phyloP scores from a whole-genome alignment of 2,888 invertebrate genomes.

The Neelides folsomi region DNA sequence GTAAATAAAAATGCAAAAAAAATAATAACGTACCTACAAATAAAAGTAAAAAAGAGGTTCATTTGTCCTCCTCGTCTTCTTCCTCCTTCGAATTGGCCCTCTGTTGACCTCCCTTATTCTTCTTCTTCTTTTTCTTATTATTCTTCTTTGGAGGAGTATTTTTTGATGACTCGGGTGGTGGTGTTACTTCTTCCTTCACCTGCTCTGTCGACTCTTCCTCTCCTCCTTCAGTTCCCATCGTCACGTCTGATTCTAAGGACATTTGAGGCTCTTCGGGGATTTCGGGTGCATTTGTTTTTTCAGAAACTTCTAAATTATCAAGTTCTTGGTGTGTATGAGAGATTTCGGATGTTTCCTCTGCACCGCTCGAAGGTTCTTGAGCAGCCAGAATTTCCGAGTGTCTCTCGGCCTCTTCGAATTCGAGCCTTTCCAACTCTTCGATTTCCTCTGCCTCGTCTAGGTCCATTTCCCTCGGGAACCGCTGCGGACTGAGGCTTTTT shows the following conservation, averaged over 20 bases:
- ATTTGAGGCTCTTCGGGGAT: too few relatives aligned
- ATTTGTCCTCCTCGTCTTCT: constrained; percentile 10
- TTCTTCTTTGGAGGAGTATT: constrained; percentile 42
- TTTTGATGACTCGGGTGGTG: constrained; percentile 40
- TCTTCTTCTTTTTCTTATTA: constrained; percentile 44
- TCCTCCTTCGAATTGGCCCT: constrained; percentile 34
- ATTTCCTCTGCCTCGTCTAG: constrained; percentile 6
- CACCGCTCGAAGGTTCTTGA: background rate
- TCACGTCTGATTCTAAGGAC: too few relatives aligned
- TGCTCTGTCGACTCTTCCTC: constrained; percentile 1
- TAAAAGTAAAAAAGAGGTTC: background rate
- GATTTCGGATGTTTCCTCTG: constrained; percentile 2
- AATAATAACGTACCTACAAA: background rate
- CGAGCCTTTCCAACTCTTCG: background rate
- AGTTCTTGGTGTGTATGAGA: too few relatives aligned
- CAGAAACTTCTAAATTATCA: too few relatives aligned
- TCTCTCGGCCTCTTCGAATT: constrained; percentile 1
- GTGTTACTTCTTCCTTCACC: constrained; percentile 1
- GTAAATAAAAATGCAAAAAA: constrained; percentile 1
- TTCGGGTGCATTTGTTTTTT: too few relatives aligned
- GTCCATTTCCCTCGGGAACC: background rate
- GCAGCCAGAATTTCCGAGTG: background rate
- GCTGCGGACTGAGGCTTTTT: background rate
- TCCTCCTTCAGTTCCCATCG: background rate
- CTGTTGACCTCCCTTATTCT: constrained; percentile 37